Conservation (phyloP, 2,113 vertebrate genomes). For the Pollachius pollachius region DNA sequence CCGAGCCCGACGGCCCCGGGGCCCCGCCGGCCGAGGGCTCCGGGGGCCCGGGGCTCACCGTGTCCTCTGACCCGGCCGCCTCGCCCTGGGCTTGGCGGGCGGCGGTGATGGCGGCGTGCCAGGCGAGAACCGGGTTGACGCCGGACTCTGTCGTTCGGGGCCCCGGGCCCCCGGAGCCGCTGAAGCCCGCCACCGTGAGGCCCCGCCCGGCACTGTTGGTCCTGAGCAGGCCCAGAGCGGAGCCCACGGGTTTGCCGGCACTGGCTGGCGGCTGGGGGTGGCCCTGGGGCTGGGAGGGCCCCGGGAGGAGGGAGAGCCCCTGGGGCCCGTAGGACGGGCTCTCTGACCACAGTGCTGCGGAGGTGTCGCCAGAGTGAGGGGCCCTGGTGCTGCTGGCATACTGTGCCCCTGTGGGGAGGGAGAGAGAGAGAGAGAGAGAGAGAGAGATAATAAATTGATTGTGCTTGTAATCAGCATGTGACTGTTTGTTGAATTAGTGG, state of each 20-base stretch:
- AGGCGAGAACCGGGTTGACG: slow-evolving; percentile 78
- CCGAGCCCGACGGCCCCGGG: too few relatives aligned
- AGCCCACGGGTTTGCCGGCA: slow-evolving; percentile 56
- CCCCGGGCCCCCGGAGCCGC: too few relatives aligned
- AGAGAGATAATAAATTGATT: too few relatives aligned
- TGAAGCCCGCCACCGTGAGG: too few relatives aligned
- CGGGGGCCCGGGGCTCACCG: not conserved
- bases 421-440: not conserved
- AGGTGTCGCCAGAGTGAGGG: slow-evolving; percentile 80
- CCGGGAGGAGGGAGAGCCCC: slow-evolving; percentile 67
- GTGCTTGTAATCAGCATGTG: too few relatives aligned
- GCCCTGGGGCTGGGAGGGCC: slow-evolving; percentile 63
- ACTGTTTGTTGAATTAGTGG: slow-evolving; percentile 11
- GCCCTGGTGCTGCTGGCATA: slow-evolving; percentile 91
- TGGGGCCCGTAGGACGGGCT: slow-evolving; percentile 75
- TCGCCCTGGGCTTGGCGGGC: slow-evolving; percentile 87
- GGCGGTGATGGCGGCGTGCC: slow-evolving; percentile 92
- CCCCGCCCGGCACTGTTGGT: too few relatives aligned
- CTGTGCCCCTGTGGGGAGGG: slow-evolving; percentile 80
- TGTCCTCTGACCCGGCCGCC: slow-evolving; percentile 45
- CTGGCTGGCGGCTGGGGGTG: slow-evolving; percentile 59
- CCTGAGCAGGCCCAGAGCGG: slow-evolving; percentile 48
- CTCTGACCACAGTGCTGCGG: slow-evolving; percentile 82
- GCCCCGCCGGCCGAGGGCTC: not conserved
- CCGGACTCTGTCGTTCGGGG: slow-evolving; percentile 1